Evolutionary conservation across 30 jellyfish, hydroid and myxozoan genomes (phyloP).

Genomic region (Chrysaora quinquecirrha): DNA sequence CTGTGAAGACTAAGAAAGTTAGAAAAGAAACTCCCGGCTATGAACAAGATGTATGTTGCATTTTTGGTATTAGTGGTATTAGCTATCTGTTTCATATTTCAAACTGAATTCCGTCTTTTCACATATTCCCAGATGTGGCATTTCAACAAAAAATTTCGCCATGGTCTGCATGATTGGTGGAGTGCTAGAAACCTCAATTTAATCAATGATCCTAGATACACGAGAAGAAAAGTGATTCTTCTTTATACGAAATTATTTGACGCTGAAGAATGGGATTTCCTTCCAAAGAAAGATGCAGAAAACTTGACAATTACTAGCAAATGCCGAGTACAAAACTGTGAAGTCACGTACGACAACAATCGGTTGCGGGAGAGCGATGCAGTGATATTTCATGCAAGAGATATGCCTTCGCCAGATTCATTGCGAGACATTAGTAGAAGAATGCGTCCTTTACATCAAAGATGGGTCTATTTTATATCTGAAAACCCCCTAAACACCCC

Average conservation of each 20-base stretch:
- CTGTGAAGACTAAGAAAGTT: no score
- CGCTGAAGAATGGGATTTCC: constrained; percentile 74
- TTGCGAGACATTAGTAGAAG: constrained; percentile 20
- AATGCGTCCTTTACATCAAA: constrained; percentile 60
- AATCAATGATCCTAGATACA: not conserved
- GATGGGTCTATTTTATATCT: constrained; percentile 93
- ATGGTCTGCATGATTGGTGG: no score
- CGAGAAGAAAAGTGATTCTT: constrained; percentile 34
- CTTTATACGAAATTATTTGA: constrained; percentile 77
- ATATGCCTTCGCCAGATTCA: constrained; percentile 68
- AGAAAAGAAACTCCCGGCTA: no score
- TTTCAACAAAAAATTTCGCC: no score
- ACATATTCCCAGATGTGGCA: no score
- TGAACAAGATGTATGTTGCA: no score
- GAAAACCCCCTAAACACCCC: constrained; percentile 90
- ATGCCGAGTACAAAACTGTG: constrained; percentile 77
- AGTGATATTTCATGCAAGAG: constrained; percentile 89
- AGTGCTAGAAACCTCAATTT: no score
- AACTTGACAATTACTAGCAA: constrained; percentile 39
- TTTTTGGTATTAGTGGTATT: no score
- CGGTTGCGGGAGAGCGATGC: constrained; percentile 78
- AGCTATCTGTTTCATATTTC: no score
- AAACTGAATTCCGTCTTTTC: no score
- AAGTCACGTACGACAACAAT: constrained; percentile 71
- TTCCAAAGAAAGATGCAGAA: constrained; percentile 59